Conservation (phyloP, 2,797 vertebrate genomes). For the Morelia viridis region DNA sequence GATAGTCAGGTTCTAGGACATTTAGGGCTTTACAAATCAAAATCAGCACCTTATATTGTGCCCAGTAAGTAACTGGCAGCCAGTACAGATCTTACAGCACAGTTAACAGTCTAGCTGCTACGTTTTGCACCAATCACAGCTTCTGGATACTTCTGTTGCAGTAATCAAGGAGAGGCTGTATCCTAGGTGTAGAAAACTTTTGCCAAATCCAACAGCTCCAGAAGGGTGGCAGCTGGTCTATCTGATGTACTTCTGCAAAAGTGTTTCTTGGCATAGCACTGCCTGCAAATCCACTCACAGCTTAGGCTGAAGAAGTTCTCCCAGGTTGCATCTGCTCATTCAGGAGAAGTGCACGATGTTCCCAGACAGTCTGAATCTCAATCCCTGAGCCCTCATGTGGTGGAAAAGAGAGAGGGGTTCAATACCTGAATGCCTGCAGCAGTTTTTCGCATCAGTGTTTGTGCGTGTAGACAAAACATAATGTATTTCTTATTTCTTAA, state of each 20-base stretch:
- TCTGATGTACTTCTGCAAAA: background rate
- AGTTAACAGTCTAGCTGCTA: background rate
- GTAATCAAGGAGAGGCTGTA: background rate
- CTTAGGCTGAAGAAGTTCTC: background rate
- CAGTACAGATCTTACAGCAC: background rate
- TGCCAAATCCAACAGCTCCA: background rate
- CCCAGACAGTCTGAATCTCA: background rate
- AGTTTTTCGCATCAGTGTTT: background rate
- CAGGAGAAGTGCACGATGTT: background rate
- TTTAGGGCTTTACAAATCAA: too few relatives aligned
- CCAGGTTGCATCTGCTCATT: background rate
- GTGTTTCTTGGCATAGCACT: background rate
- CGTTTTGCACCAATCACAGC: background rate
- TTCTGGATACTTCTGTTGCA: background rate
- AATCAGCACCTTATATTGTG: too few relatives aligned
- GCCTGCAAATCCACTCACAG: background rate
- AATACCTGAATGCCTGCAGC: background rate
- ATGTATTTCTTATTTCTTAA: background rate
- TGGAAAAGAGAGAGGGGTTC: background rate
- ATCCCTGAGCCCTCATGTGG: background rate
- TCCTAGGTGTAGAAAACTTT: background rate
- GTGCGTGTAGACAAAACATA: background rate
- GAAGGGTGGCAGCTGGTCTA: background rate
- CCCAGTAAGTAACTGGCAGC: too few relatives aligned
- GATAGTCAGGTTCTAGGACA: too few relatives aligned